These are phyloP conservation scores for Tetramorium simillimum DNA, from an alignment of 1,140 invertebrate genomes.

Conservation along the genomic window DNA sequence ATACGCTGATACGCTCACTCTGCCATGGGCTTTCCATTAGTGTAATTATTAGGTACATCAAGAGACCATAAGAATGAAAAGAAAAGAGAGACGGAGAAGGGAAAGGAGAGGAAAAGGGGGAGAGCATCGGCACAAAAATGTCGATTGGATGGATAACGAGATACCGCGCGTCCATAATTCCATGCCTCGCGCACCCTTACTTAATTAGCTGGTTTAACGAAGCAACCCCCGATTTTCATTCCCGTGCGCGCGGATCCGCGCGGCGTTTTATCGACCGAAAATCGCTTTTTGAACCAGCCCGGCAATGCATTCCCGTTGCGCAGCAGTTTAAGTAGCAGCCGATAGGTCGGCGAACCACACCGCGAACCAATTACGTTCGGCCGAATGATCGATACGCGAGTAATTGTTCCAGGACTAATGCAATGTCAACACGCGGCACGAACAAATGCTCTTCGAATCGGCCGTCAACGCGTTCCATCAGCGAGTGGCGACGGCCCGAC, in stretches of 20 bases:
- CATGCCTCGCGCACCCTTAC: conserved; percentile 38
- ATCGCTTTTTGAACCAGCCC: conserved; percentile 41
- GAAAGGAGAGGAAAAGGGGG: no score
- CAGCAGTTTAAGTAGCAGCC: conserved; percentile 63
- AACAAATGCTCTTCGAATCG: conserved; percentile 51
- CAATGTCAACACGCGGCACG: conserved; percentile 71
- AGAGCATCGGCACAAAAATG: conserved; percentile 8
- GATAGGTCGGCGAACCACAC: conserved; percentile 63
- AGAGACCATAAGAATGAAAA: background rate
- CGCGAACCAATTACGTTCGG: conserved; percentile 71
- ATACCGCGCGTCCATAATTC: conserved; percentile 44
- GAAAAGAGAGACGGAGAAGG: background rate
- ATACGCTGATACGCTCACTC: background rate
- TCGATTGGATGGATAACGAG: conserved; percentile 37
- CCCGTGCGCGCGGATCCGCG: background rate
- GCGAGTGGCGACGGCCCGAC: background rate
- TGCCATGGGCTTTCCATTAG: background rate
- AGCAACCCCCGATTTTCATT: conserved; percentile 47
- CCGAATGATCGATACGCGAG: conserved; percentile 75
- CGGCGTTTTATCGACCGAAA: conserved; percentile 10
- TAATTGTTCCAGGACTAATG: conserved; percentile 77
- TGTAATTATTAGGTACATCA: conserved; percentile 62
- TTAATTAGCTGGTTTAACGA: conserved; percentile 32
- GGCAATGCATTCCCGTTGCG: conserved; percentile 2
- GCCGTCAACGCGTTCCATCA: conserved; percentile 28